phyloP scores from a whole-genome alignment of 2,797 vertebrate genomes.

The Myiothlypis chrysogaster region DNA sequence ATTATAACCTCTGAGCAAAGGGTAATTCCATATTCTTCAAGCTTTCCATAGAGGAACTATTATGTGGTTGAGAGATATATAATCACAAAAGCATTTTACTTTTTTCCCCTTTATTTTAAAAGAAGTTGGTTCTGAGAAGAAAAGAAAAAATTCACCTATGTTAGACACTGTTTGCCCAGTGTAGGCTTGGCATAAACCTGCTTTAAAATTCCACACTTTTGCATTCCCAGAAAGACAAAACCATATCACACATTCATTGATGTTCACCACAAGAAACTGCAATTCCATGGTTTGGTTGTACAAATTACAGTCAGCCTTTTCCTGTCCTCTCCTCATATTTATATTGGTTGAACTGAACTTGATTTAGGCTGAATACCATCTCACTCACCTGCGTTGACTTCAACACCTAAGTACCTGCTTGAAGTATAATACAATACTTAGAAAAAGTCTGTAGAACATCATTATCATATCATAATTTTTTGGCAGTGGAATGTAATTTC shows the following conservation, averaged over 20 bases:
- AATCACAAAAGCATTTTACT: background rate
- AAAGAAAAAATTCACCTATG: background rate
- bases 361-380: background rate
- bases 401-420: background rate
- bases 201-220: background rate
- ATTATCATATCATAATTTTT: background rate
- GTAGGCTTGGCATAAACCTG: background rate
- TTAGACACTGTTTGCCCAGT: background rate
- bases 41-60: background rate
- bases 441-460: background rate
- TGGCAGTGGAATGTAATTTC: background rate
- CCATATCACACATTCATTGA: rapidly evolving
- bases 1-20: background rate
- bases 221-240: background rate
- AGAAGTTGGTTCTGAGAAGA: background rate
- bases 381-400: background rate
- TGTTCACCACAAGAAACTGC: background rate
- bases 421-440: background rate
- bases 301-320: background rate
- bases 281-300: background rate
- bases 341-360: background rate
- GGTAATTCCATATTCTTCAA: background rate
- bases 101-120: background rate
- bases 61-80: background rate
- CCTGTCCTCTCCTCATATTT: background rate